Evolutionary conservation across 2,113 vertebrate genomes (phyloP).

Genomic region (Sceloporus tristichus): DNA sequence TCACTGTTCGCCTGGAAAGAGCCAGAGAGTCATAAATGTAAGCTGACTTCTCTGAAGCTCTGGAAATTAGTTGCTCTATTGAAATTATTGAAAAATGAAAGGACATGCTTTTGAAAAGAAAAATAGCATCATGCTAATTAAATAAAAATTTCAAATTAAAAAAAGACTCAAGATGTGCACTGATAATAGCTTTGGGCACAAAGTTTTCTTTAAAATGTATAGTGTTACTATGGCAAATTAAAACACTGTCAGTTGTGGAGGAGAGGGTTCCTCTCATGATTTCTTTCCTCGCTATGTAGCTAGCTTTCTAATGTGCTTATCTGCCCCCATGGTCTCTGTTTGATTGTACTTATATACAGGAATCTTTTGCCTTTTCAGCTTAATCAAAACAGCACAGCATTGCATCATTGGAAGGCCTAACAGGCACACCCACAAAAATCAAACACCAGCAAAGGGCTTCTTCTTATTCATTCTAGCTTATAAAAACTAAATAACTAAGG

Average conservation of each 20-base stretch:
- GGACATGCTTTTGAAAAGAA: slow-evolving; percentile 58
- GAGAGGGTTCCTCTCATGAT: not conserved
- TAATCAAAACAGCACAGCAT: not conserved
- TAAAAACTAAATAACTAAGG: too few relatives aligned
- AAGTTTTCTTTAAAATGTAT: not conserved
- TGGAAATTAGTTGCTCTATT: slow-evolving; percentile 47
- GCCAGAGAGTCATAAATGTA: slow-evolving; percentile 46
- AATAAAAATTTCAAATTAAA: slow-evolving; percentile 51
- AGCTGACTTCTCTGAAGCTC: slow-evolving; percentile 29
- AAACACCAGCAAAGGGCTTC: too few relatives aligned
- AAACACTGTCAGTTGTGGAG: not conserved
- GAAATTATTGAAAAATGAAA: slow-evolving; percentile 34
- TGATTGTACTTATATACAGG: too few relatives aligned
- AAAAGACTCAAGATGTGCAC: slow-evolving; percentile 7
- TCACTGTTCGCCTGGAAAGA: slow-evolving; percentile 42
- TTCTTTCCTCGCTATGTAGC: not conserved
- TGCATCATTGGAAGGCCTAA: too few relatives aligned
- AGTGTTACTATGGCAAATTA: slow-evolving; percentile 13
- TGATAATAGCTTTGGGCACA: slow-evolving; percentile 37
- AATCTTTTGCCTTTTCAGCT: not conserved
- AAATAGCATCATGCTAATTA: slow-evolving; percentile 40
- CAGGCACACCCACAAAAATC: too few relatives aligned
- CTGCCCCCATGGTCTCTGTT: not conserved
- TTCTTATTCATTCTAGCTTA: too few relatives aligned
- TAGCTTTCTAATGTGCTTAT: not conserved